These are phyloP conservation scores for Pheosia gnoma DNA, from an alignment of 2,888 invertebrate species.

Conservation along the genomic window DNA sequence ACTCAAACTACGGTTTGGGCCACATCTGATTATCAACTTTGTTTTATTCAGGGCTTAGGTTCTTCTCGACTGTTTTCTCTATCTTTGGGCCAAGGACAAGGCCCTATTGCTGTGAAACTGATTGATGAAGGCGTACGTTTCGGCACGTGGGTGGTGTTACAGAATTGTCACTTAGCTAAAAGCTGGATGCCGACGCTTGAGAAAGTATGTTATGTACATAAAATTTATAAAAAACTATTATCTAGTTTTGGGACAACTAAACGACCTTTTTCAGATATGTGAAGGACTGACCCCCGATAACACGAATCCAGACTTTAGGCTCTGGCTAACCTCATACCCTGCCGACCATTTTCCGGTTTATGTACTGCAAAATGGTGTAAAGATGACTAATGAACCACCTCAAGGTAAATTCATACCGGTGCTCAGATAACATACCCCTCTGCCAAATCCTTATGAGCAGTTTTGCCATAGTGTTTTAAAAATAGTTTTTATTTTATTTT, in stretches of 20 bases:
- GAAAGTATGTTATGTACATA: slow-evolving; percentile 86
- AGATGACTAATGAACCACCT: slow-evolving; percentile 98
- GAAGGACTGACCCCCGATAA: slow-evolving; percentile 91
- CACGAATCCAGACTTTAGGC: slow-evolving; percentile 94
- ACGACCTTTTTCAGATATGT: slow-evolving; percentile 85
- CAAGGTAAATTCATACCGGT: slow-evolving; percentile 82
- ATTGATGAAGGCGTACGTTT: slow-evolving; percentile 92
- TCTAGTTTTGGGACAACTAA: background rate
- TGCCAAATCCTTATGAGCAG: too few relatives aligned
- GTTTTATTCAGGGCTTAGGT: slow-evolving; percentile 86
- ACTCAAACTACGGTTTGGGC: background rate
- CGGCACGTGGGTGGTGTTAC: slow-evolving; percentile 97
- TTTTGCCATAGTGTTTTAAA: too few relatives aligned
- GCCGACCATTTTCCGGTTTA: slow-evolving; percentile 96
- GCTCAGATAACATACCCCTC: too few relatives aligned
- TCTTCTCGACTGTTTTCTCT: slow-evolving; percentile 90
- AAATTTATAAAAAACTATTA: background rate
- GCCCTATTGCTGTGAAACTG: slow-evolving; percentile 93
- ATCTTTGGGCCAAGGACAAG: slow-evolving; percentile 97
- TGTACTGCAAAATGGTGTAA: slow-evolving; percentile 96
- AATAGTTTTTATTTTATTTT: too few relatives aligned
- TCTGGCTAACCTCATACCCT: slow-evolving; percentile 98
- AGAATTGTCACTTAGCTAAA: slow-evolving; percentile 97
- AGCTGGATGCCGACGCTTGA: slow-evolving; percentile 97
- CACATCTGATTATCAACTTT: background rate